Percentiles rank a stretch among this genome's conserved stretches.
These are phyloP conservation scores for Euzetes globulus DNA, from an alignment of 2,888 invertebrate genomes.

Conservation along the genomic window DNA sequence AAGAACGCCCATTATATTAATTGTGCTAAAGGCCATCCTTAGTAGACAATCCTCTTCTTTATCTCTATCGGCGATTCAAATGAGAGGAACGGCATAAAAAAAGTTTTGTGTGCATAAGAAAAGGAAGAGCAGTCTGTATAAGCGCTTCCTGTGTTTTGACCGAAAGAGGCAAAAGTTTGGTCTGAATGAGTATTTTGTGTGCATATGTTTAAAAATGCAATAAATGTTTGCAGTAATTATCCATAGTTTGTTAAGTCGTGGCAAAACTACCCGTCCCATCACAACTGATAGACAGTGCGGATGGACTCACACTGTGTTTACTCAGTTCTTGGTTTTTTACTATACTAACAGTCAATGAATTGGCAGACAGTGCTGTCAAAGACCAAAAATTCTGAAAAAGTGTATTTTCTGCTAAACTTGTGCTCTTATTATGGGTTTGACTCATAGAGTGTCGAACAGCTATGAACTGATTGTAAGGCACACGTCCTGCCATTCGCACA, in stretches of 20 bases:
- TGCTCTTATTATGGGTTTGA: neutral
- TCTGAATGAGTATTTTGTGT: slow-evolving; percentile 20
- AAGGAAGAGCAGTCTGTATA: neutral
- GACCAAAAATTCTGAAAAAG: neutral
- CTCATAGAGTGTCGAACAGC: neutral
- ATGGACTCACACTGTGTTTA: slow-evolving; percentile 28
- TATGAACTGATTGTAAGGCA: slow-evolving; percentile 7
- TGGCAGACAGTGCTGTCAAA: neutral
- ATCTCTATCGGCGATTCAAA: slow-evolving; percentile 8
- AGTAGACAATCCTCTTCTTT: slow-evolving; percentile 17
- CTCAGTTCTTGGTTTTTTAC: neutral
- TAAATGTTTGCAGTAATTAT: slow-evolving; percentile 19
- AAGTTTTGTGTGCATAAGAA: slow-evolving; percentile 6
- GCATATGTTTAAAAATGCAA: slow-evolving; percentile 18
- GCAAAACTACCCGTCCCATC: neutral
- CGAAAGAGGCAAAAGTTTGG: neutral
- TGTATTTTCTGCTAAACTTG: neutral
- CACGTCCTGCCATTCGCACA: slow-evolving; percentile 2
- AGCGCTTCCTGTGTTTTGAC: slow-evolving; percentile 26
- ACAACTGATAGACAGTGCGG: slow-evolving; percentile 3
- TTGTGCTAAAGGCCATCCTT: neutral
- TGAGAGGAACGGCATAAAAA: slow-evolving; percentile 11
- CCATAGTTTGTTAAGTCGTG: neutral
- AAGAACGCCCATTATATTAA: neutral
- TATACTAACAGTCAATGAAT: neutral